phyloP scores from a whole-genome alignment of 2,113 vertebrate genomes.

The Puffinus mauretanicus region DNA sequence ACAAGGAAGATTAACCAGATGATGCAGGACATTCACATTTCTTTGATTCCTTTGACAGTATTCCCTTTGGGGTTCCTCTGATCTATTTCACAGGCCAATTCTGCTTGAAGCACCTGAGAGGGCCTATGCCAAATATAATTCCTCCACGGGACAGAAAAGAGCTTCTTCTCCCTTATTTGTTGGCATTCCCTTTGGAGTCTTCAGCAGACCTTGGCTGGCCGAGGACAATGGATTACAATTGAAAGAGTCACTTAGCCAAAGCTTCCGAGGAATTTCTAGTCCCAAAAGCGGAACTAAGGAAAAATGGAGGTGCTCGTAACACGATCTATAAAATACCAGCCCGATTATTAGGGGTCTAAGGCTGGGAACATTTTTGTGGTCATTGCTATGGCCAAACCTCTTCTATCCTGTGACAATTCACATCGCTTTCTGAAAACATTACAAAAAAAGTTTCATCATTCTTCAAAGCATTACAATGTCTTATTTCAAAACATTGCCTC shows the following conservation, averaged over 20 bases:
- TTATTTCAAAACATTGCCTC: neutral
- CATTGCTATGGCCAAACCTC: neutral
- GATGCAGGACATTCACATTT: conserved; percentile 18
- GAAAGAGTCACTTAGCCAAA: neutral
- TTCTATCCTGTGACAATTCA: neutral
- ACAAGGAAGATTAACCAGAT: conserved; percentile 42
- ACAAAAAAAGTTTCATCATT: neutral
- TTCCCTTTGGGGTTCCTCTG: conserved; percentile 8
- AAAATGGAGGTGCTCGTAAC: neutral
- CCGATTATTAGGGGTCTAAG: neutral
- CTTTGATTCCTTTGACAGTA: conserved; percentile 23
- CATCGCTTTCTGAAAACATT: neutral
- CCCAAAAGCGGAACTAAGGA: neutral
- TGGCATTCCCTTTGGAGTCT: neutral
- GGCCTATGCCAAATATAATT: neutral
- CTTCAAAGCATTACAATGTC: neutral
- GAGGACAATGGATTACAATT: neutral
- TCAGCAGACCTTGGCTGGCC: neutral
- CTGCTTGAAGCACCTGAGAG: conserved; percentile 1
- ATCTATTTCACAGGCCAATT: neutral
- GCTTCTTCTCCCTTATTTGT: neutral
- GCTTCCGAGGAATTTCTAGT: neutral
- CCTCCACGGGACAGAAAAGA: neutral
- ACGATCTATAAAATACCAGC: neutral
- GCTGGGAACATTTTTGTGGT: neutral